These are phyloP conservation scores for Drosophila fulvimacula DNA, from an alignment of 2,888 invertebrate genomes.

Conservation along the genomic window DNA sequence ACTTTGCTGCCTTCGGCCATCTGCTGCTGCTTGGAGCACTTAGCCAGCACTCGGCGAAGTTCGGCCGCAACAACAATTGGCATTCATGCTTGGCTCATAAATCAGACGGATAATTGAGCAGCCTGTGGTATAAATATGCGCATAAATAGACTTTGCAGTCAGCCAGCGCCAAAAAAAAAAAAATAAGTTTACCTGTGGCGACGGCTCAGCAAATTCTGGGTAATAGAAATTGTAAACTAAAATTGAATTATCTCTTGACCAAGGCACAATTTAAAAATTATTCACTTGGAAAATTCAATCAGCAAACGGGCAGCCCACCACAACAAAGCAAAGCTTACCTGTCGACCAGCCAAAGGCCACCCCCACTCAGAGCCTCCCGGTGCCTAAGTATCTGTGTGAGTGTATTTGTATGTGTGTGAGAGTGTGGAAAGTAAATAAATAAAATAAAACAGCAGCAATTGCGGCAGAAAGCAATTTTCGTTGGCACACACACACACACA, in stretches of 20 bases:
- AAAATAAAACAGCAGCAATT: slow-evolving; percentile 75
- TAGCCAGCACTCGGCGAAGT: slow-evolving; percentile 1
- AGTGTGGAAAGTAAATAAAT: slow-evolving; percentile 70
- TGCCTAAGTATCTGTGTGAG: slow-evolving; percentile 32
- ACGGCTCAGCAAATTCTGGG: slow-evolving; percentile 32
- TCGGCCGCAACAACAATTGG: slow-evolving; percentile 51
- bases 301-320: slow-evolving; percentile 56
- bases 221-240: slow-evolving; percentile 75
- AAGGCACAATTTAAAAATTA: slow-evolving; percentile 79
- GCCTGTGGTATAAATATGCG: slow-evolving; percentile 53
- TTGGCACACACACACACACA: slow-evolving; percentile 32
- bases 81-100: slow-evolving; percentile 43
- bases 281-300: slow-evolving; percentile 81
- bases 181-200: slow-evolving; percentile 7
- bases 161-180: slow-evolving; percentile 22
- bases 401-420: slow-evolving; percentile 40
- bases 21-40: slow-evolving; percentile 7
- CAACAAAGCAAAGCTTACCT: slow-evolving; percentile 45
- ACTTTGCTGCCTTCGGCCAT: slow-evolving; percentile 20
- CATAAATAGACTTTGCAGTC: slow-evolving; percentile 47
- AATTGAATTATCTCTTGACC: slow-evolving; percentile 79
- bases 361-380: slow-evolving; percentile 9
- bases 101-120: slow-evolving; percentile 60
- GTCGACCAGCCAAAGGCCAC: slow-evolving; percentile 16
- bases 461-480: slow-evolving; percentile 59